Base-by-base conservation (phyloP, 2,888 invertebrate genomes). In the Ennomos quercinarius region DNA sequence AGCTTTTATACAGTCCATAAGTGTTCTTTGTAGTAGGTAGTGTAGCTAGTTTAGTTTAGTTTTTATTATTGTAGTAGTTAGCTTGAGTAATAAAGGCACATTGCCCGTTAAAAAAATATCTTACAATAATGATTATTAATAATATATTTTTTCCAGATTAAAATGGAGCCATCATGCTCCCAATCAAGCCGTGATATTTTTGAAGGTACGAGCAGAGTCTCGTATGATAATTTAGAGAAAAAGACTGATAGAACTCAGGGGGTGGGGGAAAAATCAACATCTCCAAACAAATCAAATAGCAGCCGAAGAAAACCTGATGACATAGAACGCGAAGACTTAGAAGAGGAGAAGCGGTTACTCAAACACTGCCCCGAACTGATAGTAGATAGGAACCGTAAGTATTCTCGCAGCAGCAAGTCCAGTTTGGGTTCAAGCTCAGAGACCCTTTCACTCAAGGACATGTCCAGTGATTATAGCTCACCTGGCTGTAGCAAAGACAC, bases 81-180 rank as follows among this genome's bases (percentile, higher is more conserved):
- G n/a, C n/a, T n/a, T n/a, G n/a, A n/a, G n/a, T n/a, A n/a, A n/a
- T n/a, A n/a, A n/a, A n/a, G n/a, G n/a, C n/a, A n/a, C n/a, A n/a
- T n/a, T n/a, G n/a, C n/a, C n/a, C n/a, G n/a, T n/a, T n/a, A n/a
- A n/a, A n/a, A n/a, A n/a, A n/a, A n/a, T n/a, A n/a, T n/a, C n/a
- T 27, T 27, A 27, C 5, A 27, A 27, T 27, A 27, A 27, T 27
- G 27, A 27, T 27, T 27, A 27, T 27, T 27, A 27, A 6, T 27
- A 27, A 27, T 27, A 6, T 0, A 6, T 27, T 27, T 10, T 35
- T 38, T 10, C 11, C 46, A 49, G 57, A 62, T 45, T 77, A 87
- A 75, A 69, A 92, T 92, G 92, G 90, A 91, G 76, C 88, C 91
- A 80, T 80, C 89, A 85, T 89, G 89, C 78, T 86, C 89, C 61